These are phyloP conservation scores for Sciurus vulgaris DNA, from an alignment of 2,797 vertebrate species.

Conservation along the genomic window DNA sequence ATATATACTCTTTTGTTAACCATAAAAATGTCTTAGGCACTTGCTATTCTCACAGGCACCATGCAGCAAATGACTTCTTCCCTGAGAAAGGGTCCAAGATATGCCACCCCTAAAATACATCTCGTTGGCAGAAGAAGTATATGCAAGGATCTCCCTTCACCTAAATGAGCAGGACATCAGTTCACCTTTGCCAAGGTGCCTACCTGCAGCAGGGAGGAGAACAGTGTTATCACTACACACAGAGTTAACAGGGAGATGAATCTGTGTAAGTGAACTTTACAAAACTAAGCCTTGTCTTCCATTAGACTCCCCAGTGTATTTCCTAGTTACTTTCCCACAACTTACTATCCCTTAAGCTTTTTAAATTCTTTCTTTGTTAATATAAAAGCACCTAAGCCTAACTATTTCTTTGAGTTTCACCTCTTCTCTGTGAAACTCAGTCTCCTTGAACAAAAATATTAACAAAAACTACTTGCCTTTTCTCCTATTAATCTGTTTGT, in stretches of 20 bases:
- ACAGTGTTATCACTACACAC: not conserved
- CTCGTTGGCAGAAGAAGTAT: not conserved
- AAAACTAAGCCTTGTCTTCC: not conserved
- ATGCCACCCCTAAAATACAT: not conserved
- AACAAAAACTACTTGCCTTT: not conserved
- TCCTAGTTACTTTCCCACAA: not conserved
- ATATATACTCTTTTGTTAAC: conserved; percentile 1
- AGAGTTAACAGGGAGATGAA: not conserved
- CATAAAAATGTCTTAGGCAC: not conserved
- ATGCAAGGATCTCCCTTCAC: not conserved
- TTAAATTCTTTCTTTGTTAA: not conserved
- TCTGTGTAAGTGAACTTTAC: not conserved
- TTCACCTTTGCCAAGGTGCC: not conserved
- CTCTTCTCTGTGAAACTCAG: not conserved
- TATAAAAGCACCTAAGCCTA: not conserved
- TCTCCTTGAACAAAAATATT: too few relatives aligned
- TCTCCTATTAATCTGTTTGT: not conserved
- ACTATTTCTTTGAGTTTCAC: not conserved
- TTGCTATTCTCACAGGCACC: not conserved
- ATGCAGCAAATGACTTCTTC: not conserved
- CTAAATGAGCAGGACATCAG: not conserved
- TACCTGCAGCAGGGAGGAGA: too few relatives aligned
- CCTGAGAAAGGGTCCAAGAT: not conserved
- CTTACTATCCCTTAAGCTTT: not conserved
- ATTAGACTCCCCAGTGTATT: not conserved